Evolutionary conservation across 2,797 vertebrate species (phyloP).

Genomic region (Sebastes goodei): DNA sequence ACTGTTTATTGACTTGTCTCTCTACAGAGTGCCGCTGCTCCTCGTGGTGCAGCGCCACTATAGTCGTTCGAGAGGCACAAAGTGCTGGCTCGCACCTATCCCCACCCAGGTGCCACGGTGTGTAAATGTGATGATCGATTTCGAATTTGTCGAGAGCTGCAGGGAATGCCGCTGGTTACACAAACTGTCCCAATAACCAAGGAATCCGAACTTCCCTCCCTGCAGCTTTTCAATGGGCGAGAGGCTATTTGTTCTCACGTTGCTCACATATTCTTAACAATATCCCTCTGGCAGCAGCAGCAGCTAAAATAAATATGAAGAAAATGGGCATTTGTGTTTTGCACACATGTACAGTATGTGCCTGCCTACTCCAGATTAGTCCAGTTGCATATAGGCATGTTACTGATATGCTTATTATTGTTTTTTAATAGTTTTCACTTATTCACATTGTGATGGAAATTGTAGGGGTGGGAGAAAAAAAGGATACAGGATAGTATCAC

Average conservation of each 20-base stretch:
- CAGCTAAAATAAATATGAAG: constrained; percentile 17
- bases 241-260: constrained; percentile 10
- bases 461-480: too few species aligned
- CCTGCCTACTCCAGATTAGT: constrained; percentile 28
- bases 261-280: constrained; percentile 15
- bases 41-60: constrained; percentile 27
- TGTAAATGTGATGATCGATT: constrained; percentile 64
- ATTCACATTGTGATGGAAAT: neutral
- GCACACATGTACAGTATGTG: neutral
- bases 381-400: constrained; percentile 1
- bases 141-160: constrained; percentile 40
- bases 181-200: constrained; percentile 36
- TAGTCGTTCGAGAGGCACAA: constrained; percentile 42
- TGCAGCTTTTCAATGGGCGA: constrained; percentile 31
- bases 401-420: constrained; percentile 28
- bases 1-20: constrained; percentile 73
- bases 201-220: constrained; percentile 37
- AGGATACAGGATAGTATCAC: too few species aligned
- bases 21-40: constrained; percentile 37
- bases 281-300: constrained; percentile 22
- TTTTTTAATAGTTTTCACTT: constrained; percentile 10
- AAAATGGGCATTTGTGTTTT: constrained; percentile 29
- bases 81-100: constrained; percentile 49
- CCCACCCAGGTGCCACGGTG: constrained; percentile 53
- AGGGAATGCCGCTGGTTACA: constrained; percentile 35